Evolutionary conservation across 2,888 invertebrate genomes (phyloP), one percentile per base, ranked within the genome.

Genomic region (Drosophila siamana): DNA sequence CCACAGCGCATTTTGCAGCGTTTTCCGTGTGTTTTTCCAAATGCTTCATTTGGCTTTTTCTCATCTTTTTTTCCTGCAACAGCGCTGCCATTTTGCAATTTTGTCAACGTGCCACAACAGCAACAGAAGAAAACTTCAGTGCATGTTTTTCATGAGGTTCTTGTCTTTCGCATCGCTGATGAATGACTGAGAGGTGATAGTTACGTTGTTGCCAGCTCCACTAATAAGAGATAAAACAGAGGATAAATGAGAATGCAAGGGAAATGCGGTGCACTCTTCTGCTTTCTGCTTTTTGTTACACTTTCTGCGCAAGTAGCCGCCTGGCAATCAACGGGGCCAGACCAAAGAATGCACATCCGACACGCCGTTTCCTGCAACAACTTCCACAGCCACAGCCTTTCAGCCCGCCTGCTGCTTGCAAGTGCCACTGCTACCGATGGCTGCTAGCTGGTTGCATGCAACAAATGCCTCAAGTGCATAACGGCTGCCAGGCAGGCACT

Each of bases 381-480:
- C 54, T 22, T 46, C 11, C 15, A n/a, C 55, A 41, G 22, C 63
- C n/a, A 40, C 60, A 30, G 15, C 9, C n/a, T 7, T 1, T 22
- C 16, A 1, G 4, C 11, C 43, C 1, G 11, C 36, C 11, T 9
- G 22, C 9, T 7, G 9, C 13, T 15, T 7, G 16, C 38, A 41
- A 13, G 19, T 48, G 33, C 28, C 24, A 13, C 40, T 55, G 38
- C n/a, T n/a, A n/a, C n/a, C n/a, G n/a, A n/a, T n/a, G n/a, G n/a
- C n/a, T n/a, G n/a, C n/a, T n/a, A n/a, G 38, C 52, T 48, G 59
- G 51, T 63, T 51, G 78, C 83, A 83, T 84, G 86, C 83, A 84
- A 84, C 86, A 84, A 84, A 86, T 84, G 83, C 83, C 83, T 84
- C 76, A 65, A 83, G 83, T 84, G 80, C 83, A 84, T 83, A 86